Evolutionary conservation across 2,888 invertebrate genomes (phyloP).

Genomic region (Thalpophila matura): DNA sequence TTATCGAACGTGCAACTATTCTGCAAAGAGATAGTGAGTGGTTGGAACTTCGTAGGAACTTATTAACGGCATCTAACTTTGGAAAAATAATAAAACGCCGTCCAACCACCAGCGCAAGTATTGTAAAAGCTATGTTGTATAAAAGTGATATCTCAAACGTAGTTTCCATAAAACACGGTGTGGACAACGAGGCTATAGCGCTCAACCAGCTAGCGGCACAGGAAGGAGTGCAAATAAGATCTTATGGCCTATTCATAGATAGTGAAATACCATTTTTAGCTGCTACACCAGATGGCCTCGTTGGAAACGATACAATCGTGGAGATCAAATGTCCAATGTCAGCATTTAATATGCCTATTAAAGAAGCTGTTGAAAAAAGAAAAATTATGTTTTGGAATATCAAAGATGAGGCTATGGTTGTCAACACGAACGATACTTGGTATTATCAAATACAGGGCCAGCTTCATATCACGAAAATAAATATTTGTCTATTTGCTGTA

Average conservation of each 20-base stretch:
- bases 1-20: slow-evolving; percentile 1
- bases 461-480: too few species aligned
- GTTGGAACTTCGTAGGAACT: slow-evolving; percentile 2
- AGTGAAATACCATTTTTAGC: slow-evolving; percentile 2
- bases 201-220: not conserved
- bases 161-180: slow-evolving; percentile 11
- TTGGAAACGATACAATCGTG: slow-evolving; percentile 6
- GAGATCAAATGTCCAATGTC: not conserved
- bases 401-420: not conserved
- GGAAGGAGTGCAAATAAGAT: not conserved
- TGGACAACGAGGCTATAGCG: not conserved
- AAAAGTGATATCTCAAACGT: not conserved
- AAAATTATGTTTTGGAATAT: not conserved
- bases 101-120: not conserved
- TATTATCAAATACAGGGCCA: too few species aligned
- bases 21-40: slow-evolving; percentile 17
- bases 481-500: too few species aligned
- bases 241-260: slow-evolving; percentile 11
- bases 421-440: too few species aligned
- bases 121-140: slow-evolving; percentile 4
- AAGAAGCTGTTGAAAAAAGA: not conserved
- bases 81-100: slow-evolving; percentile 11
- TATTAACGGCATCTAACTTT: slow-evolving; percentile 23
- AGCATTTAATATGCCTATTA: not conserved
- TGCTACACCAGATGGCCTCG: slow-evolving; percentile 11